These are phyloP conservation scores for Equus quagga DNA, from an alignment of 2,113 vertebrate genomes.

Conservation along the genomic window DNA sequence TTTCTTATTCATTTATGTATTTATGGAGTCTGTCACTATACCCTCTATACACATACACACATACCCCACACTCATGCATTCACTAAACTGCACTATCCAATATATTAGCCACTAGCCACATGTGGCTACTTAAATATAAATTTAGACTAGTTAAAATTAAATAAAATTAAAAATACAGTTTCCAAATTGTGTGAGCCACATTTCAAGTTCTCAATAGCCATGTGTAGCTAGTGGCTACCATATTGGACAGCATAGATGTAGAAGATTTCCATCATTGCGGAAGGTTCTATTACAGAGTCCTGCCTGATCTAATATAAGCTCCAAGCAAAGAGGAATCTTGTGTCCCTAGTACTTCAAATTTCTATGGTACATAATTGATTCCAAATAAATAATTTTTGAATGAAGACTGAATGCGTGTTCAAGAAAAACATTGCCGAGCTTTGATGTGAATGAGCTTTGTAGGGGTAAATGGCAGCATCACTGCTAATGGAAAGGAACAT, in stretches of 20 bases:
- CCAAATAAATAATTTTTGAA: constrained; percentile 47
- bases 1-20: constrained; percentile 21
- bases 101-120: neutral
- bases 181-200: neutral
- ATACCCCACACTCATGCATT: neutral
- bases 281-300: neutral
- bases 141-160: constrained; percentile 53
- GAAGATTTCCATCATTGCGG: neutral
- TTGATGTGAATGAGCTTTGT: constrained; percentile 48
- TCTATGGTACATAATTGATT: constrained; percentile 6
- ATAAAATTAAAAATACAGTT: constrained; percentile 23
- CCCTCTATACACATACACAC: neutral
- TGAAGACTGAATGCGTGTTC: constrained; percentile 44
- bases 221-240: neutral
- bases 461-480: constrained; percentile 18
- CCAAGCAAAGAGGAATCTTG: constrained; percentile 28
- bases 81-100: neutral
- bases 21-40: neutral
- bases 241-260: neutral
- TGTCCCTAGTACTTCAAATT: constrained; percentile 7
- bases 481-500: neutral
- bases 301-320: neutral
- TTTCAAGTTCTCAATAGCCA: constrained; percentile 11
- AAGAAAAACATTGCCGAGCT: neutral
- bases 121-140: constrained; percentile 42